These are phyloP conservation scores for Bradypodion pumilum DNA, from an alignment of 2,797 vertebrate genomes.

Conservation along the genomic window DNA sequence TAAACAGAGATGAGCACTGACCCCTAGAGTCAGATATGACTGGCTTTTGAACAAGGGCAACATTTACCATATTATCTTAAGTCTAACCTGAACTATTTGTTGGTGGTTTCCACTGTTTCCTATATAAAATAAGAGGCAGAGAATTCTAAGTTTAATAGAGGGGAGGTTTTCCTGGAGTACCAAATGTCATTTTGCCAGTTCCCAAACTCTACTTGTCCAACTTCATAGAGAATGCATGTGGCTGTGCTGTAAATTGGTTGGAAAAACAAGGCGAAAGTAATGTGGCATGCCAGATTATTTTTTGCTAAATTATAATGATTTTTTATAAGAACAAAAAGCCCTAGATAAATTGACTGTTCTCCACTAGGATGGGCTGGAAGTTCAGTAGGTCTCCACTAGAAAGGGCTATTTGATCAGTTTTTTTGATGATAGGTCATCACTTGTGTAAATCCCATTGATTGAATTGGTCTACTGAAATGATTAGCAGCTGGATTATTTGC, in stretches of 20 bases:
- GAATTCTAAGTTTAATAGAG: too few species aligned
- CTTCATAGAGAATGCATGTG: not conserved
- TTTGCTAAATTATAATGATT: not conserved
- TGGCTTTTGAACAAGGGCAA: too few species aligned
- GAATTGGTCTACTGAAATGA: too few species aligned
- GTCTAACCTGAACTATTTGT: not conserved
- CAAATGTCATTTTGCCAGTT: not conserved
- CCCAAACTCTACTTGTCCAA: not conserved
- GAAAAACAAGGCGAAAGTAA: not conserved
- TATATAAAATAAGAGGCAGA: not conserved
- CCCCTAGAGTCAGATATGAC: not conserved
- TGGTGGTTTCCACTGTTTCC: not conserved
- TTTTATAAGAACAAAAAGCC: not conserved
- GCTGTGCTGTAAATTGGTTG: not conserved
- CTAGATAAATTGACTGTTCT: too few species aligned
- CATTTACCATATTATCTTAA: not conserved
- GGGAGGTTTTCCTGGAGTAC: too few species aligned
- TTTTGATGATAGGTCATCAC: too few species aligned
- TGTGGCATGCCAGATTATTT: not conserved
- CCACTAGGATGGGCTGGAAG: too few species aligned
- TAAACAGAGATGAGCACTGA: too few species aligned
- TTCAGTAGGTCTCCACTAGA: too few species aligned
- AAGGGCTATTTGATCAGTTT: too few species aligned
- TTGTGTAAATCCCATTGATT: too few species aligned
- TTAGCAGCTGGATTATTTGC: not conserved